Percentiles rank a stretch among this genome's conserved stretches.
phyloP scores from a whole-genome alignment of 1,140 invertebrate genomes.

The Papilio helenus region DNA sequence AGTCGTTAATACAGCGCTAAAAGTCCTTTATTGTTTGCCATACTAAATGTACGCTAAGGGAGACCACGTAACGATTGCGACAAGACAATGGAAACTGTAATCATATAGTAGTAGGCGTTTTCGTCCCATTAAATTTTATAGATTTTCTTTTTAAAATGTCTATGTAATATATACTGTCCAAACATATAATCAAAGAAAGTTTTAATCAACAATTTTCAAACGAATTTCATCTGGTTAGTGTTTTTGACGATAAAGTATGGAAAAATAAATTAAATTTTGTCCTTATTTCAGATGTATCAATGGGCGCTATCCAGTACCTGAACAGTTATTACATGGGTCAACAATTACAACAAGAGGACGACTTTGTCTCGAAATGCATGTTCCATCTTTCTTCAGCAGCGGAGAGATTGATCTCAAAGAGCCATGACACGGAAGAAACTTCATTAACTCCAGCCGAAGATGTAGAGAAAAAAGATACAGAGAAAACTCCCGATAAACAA shows the following conservation, averaged over 20 bases:
- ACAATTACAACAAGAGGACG: constrained; percentile 94
- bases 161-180: too few species aligned
- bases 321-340: constrained; percentile 96
- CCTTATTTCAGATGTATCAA: constrained; percentile 90
- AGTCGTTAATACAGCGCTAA: too few species aligned
- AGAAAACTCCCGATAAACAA: constrained; percentile 68
- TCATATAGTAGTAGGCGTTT: too few species aligned
- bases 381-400: constrained; percentile 92
- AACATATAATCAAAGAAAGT: too few species aligned
- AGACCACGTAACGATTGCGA: too few species aligned
- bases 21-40: not conserved
- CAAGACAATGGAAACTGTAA: too few species aligned
- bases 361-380: constrained; percentile 96
- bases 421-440: constrained; percentile 60
- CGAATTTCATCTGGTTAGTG: too few species aligned
- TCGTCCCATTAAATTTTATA: too few species aligned
- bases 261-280: too few species aligned
- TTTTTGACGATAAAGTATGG: too few species aligned
- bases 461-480: constrained; percentile 56
- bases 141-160: too few species aligned
- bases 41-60: not conserved
- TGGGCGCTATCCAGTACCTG: constrained; percentile 96
- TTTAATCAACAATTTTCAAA: too few species aligned
- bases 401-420: constrained; percentile 85
- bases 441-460: constrained; percentile 44